These are phyloP conservation scores for Eciton burchellii DNA, from an alignment of 1,140 invertebrate genomes.

Conservation along the genomic window DNA sequence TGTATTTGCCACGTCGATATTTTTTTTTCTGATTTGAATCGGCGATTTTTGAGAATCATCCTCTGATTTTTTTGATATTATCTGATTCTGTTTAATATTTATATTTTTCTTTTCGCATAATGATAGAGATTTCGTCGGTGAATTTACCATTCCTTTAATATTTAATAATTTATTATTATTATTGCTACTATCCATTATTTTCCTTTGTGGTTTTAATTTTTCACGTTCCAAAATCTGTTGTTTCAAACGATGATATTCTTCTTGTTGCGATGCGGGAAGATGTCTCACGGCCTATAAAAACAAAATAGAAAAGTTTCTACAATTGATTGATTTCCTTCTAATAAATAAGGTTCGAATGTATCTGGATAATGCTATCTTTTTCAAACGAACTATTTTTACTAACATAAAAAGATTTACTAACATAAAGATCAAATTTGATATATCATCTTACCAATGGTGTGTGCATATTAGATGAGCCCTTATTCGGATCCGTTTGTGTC, in stretches of 20 bases:
- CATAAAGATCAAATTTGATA: not conserved
- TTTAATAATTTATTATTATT: constrained; percentile 36
- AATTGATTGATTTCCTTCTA: not conserved
- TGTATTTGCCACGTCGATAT: constrained; percentile 18
- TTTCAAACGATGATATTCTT: constrained; percentile 84
- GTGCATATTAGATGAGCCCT: constrained; percentile 55
- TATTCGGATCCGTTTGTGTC: constrained; percentile 20
- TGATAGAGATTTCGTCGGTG: not conserved
- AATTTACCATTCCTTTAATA: not conserved
- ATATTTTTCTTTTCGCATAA: constrained; percentile 11
- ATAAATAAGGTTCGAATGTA: not conserved
- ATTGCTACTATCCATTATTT: constrained; percentile 34
- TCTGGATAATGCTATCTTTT: not conserved
- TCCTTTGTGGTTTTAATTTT: constrained; percentile 73
- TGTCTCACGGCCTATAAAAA: constrained; percentile 83
- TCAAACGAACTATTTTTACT: not conserved
- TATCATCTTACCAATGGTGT: constrained; percentile 74
- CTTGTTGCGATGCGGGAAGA: constrained; percentile 81
- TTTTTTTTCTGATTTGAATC: constrained; percentile 45
- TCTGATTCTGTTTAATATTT: constrained; percentile 40
- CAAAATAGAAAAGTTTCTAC: constrained; percentile 22
- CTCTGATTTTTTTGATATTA: constrained; percentile 1
- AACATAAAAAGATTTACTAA: constrained; percentile 2
- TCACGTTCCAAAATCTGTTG: constrained; percentile 81
- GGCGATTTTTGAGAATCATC: constrained; percentile 32